phyloP scores from a whole-genome alignment of 2,888 invertebrate species.

The Flexamia atlantica region DNA sequence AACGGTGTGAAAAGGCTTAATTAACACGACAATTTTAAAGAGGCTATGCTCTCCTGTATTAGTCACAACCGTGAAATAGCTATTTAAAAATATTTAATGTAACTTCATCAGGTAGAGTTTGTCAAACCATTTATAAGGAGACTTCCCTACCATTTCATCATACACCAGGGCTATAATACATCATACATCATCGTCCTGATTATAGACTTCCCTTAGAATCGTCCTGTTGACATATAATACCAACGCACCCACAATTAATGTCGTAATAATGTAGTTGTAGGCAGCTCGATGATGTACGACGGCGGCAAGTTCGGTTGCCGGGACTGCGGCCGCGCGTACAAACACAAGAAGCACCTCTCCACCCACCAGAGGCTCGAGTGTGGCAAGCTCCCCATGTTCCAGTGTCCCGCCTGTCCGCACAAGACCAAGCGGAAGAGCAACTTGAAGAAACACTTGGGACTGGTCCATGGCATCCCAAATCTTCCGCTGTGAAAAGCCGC shows the following conservation, averaged over 20 bases:
- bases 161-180: no score
- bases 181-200: no score
- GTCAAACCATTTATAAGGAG: no score
- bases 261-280: not conserved
- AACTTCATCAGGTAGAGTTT: no score
- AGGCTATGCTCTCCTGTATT: no score
- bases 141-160: no score
- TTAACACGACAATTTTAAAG: no score
- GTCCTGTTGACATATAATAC: no score
- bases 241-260: not conserved
- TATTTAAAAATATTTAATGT: no score
- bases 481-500: not conserved
- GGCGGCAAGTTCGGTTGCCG: slow-evolving; percentile 68
- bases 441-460: slow-evolving; percentile 68
- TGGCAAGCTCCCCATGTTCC: slow-evolving; percentile 75
- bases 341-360: slow-evolving; percentile 68
- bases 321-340: slow-evolving; percentile 68
- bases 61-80: no score
- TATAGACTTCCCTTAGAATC: no score
- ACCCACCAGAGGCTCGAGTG: slow-evolving; percentile 73
- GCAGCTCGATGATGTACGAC: not conserved
- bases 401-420: slow-evolving; percentile 74
- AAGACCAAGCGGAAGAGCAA: slow-evolving; percentile 75
- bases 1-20: no score
- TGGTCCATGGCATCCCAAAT: slow-evolving; percentile 10